Percentiles rank a stretch among this genome's conserved stretches.
phyloP scores from a whole-genome alignment of 1,140 invertebrate species.

The Conus ventricosus region DNA sequence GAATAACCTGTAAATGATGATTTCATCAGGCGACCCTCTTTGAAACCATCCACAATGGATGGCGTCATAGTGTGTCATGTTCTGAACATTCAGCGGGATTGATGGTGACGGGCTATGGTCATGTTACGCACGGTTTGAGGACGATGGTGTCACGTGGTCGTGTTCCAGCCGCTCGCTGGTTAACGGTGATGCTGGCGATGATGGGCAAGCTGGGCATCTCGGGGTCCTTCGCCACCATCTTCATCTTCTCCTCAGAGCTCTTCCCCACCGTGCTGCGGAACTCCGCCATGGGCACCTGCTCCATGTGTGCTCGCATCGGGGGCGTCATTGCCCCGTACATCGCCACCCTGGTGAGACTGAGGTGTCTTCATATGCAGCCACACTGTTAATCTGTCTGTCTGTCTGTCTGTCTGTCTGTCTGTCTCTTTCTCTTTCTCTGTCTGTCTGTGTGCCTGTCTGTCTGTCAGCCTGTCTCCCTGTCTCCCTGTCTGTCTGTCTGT shows the following conservation, averaged over 20 bases:
- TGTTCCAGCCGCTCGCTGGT: constrained; percentile 33
- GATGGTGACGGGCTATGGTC: too few relatives aligned
- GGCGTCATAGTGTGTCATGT: too few relatives aligned
- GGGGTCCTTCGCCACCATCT: constrained; percentile 36
- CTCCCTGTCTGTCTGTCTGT: not conserved
- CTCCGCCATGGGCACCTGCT: constrained; percentile 29
- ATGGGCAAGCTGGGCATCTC: constrained; percentile 41
- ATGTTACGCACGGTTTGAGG: too few relatives aligned
- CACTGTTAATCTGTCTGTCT: not conserved
- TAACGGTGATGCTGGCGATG: constrained; percentile 36
- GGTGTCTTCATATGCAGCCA: not conserved
- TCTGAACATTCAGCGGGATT: too few relatives aligned
- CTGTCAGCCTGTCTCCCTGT: not conserved
- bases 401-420: not conserved
- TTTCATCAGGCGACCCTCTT: too few relatives aligned
- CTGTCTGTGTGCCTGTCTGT: too few relatives aligned
- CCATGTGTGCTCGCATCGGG: constrained; percentile 35
- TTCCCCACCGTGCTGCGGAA: constrained; percentile 40
- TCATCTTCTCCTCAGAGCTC: constrained; percentile 37
- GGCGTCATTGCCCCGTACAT: constrained; percentile 38
- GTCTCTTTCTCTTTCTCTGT: not conserved
- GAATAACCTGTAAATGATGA: too few relatives aligned
- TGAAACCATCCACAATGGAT: too few relatives aligned
- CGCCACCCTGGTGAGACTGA: not conserved
- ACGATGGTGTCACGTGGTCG: not conserved